Evolutionary conservation across 2,888 invertebrate genomes (phyloP), one percentile per base, ranked within the genome.

Genomic region (Callyntrura sp.): DNA sequence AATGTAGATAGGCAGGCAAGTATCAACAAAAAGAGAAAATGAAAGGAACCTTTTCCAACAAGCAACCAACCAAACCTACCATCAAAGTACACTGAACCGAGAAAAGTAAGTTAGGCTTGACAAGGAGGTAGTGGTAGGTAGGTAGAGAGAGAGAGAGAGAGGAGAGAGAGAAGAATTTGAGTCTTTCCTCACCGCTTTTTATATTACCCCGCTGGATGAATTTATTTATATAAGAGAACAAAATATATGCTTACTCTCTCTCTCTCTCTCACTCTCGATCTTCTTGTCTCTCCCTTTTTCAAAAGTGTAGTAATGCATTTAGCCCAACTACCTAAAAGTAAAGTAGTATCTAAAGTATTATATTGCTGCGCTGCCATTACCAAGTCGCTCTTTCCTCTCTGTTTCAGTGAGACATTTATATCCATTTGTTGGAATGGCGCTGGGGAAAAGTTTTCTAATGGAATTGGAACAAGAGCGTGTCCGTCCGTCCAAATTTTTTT

Each of bases 61-160:
- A 68, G 68, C 73, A 65, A 51, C 57, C 65, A 87, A 57, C 70
- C 55, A 70, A 60, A 70, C 62, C 70, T 79, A 79, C 73, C 88
- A 88, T 83, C 88, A 88, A 88, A 83, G 88, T 82, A 82, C 83
- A 88, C 88, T 88, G 88, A 88, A 88, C 88, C 88, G 88, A 88
- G 88, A 88, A 88, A 82, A 79, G 78, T 78, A 78, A 85, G 85
- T 81, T 81, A 23, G 81, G 60, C 62, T 81, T 62, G 81, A 81
- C 62, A 81, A 81, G 62, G 28, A 79, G 43, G 28, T 43, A 35
- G 55, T 17, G 23, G 76, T 48, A 12, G 48, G 76, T 25, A 76
- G 51, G 20, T n/a, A 76, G 48, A 76, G 76, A 78, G 78, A n/a
- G n/a, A n/a, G n/a, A n/a, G n/a, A n/a, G n/a, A n/a, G n/a, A n/a